Conservation (phyloP, 1,140 invertebrate genomes). For the Xylocopa sonorina region DNA sequence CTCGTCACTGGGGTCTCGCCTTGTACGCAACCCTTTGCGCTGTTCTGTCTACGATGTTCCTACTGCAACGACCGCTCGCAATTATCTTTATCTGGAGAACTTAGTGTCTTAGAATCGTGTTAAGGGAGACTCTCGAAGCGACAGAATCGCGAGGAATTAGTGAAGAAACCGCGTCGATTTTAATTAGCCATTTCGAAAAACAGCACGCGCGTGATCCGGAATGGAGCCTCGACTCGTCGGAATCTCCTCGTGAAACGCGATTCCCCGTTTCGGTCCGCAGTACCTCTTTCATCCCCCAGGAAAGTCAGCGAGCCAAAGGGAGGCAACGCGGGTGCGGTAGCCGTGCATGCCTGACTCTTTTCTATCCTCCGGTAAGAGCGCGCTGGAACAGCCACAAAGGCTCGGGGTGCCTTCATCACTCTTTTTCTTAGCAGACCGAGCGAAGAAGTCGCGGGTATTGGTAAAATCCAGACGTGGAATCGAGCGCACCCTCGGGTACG, state of each 20-base stretch:
- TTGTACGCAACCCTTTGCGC: background rate
- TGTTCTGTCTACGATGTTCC: background rate
- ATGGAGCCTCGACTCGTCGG: too few species aligned
- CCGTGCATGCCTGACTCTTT: background rate
- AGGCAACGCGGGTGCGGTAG: background rate
- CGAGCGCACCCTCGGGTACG: conserved; percentile 50
- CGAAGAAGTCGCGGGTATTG: conserved; percentile 15
- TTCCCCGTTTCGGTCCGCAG: background rate
- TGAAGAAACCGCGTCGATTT: background rate
- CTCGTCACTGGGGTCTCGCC: background rate
- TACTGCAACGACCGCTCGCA: background rate
- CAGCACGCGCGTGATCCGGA: too few species aligned
- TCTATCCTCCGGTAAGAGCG: background rate
- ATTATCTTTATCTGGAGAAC: background rate
- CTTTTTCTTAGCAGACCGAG: background rate
- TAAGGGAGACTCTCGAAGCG: too few species aligned
- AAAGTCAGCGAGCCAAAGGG: background rate
- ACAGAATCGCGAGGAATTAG: conserved; percentile 10
- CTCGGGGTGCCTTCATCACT: background rate
- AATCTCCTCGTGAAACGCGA: background rate
- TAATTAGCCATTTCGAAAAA: too few species aligned
- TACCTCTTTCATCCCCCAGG: conserved; percentile 9
- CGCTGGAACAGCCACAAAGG: background rate
- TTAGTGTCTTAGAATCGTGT: background rate
- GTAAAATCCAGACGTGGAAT: conserved; percentile 54